A percentile compares a stretch with the other conserved stretches of the same genome.
phyloP scores from a whole-genome alignment of 1,140 invertebrate genomes.

The Drosophila tristis region DNA sequence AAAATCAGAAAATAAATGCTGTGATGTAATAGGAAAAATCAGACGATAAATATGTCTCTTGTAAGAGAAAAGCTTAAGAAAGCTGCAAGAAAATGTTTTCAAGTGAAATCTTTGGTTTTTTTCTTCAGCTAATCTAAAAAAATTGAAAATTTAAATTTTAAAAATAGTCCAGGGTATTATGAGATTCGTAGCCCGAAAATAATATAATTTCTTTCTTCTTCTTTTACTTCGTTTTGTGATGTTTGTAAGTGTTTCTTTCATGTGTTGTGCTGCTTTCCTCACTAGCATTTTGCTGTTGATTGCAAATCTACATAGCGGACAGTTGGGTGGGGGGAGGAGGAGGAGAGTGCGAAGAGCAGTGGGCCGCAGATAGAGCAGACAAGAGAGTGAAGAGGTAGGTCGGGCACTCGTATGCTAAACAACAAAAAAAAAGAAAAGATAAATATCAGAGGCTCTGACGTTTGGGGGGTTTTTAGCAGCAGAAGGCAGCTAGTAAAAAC shows the following conservation, averaged over 20 bases:
- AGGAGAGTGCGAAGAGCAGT: constrained; percentile 4
- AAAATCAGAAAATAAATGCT: too few relatives aligned
- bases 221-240: constrained; percentile 3
- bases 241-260: constrained; percentile 35
- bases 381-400: constrained; percentile 33
- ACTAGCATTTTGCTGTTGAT: constrained; percentile 69
- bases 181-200: too few relatives aligned
- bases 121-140: too few relatives aligned
- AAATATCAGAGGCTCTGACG: constrained; percentile 65
- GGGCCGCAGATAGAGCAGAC: constrained; percentile 2
- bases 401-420: constrained; percentile 39
- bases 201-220: too few relatives aligned
- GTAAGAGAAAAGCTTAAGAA: too few relatives aligned
- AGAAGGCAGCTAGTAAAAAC: constrained; percentile 12
- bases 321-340: constrained; percentile 1
- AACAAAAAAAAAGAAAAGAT: constrained; percentile 38
- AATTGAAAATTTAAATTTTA: too few relatives aligned
- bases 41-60: too few relatives aligned
- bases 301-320: constrained; percentile 67
- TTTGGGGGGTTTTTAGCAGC: constrained; percentile 42
- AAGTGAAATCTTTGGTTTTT: too few relatives aligned
- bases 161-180: too few relatives aligned
- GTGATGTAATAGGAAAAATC: too few relatives aligned
- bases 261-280: constrained; percentile 58
- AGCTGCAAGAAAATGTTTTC: too few relatives aligned